Conservation (phyloP, 2,113 vertebrate species). For the Dermatemys mawii region DNA sequence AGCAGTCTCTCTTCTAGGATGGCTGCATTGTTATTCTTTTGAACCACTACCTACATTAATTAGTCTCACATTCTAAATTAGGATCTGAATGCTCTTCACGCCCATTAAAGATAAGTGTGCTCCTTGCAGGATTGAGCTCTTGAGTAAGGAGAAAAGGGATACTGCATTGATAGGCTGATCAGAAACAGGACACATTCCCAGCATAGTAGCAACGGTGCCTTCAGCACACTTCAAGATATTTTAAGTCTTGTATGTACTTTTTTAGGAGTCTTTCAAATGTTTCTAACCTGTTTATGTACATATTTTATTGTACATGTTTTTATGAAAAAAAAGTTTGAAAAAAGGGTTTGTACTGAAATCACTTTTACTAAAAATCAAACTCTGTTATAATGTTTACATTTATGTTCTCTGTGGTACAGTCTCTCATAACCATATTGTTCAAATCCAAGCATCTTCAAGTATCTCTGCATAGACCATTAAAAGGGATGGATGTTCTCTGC, state of each 20-base stretch:
- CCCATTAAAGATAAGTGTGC: slow-evolving; percentile 12
- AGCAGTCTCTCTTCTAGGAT: slow-evolving; percentile 12
- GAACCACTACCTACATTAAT: not conserved
- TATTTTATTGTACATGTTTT: slow-evolving; percentile 65
- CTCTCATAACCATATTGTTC: slow-evolving; percentile 2
- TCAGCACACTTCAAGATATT: slow-evolving; percentile 45
- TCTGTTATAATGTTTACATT: slow-evolving; percentile 60
- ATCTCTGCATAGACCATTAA: not conserved
- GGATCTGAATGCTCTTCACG: not conserved
- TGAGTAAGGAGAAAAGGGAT: slow-evolving; percentile 17
- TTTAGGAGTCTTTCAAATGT: slow-evolving; percentile 56
- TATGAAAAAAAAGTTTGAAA: slow-evolving; percentile 32
- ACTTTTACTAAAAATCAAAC: slow-evolving; percentile 17
- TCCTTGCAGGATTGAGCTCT: not conserved
- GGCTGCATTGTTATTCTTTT: not conserved
- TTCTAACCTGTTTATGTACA: slow-evolving; percentile 66
- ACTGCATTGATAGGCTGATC: not conserved
- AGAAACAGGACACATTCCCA: slow-evolving; percentile 56
- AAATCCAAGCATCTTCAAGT: not conserved
- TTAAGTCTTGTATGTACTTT: slow-evolving; percentile 35
- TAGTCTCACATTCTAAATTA: not conserved
- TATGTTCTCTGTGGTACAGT: slow-evolving; percentile 38
- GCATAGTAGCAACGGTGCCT: slow-evolving; percentile 45
- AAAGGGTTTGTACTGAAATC: slow-evolving; percentile 17
- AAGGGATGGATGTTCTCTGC: not conserved